Evolutionary conservation across 2,888 invertebrate species (phyloP), one percentile per base, ranked within the genome.

Genomic region (Endomychus coccineus): DNA sequence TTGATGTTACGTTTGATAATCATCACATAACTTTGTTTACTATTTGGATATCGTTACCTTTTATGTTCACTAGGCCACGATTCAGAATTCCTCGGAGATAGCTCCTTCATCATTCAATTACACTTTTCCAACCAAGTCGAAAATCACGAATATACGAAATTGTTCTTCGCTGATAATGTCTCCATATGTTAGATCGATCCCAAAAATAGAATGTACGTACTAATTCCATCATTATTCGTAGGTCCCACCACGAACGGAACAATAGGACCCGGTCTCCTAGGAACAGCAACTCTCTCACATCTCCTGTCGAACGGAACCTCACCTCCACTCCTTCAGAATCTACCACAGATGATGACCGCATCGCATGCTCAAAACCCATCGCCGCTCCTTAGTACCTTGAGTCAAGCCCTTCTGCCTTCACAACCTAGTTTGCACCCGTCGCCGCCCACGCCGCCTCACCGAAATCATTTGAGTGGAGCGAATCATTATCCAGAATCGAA

Each of bases 241-340:
- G n/a, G n/a, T n/a, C n/a, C n/a, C n/a, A 75, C 77, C 44, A 69
- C 74, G 43, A 79, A 79, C 55, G 75, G 78, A 27, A 73, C 71
- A 34, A 58, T 80, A 48, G 77, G 73, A n/a, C 75, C 80, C 47
- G 78, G 78, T 44, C 69, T 85, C 44, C 64, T 85, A 31, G 85
- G 83, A 51, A 76, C 77, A 9, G 66, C 73, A 12, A 73, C 78
- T 6, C 54, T 81, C 52, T 79, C 82, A 34, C 85, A 85, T 65
- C 75, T 86, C 32, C 71, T 86, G 45, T 75, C 83, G 23, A 83
- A 78, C 55, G 78, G 77, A 25, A 69, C 77, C 27, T 78, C 80
- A 48, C 84, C 84, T 56, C 85, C 85, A 57, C 63, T 86, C 41
- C 68, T 86, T 12, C 83, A 81, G 56, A 82, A 83, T 3, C 67